A percentile compares a stretch with the other conserved stretches of the same genome.
These are phyloP conservation scores for Lepilemur septentrionalis DNA, from an alignment of 2,797 vertebrate genomes.

Conservation along the genomic window DNA sequence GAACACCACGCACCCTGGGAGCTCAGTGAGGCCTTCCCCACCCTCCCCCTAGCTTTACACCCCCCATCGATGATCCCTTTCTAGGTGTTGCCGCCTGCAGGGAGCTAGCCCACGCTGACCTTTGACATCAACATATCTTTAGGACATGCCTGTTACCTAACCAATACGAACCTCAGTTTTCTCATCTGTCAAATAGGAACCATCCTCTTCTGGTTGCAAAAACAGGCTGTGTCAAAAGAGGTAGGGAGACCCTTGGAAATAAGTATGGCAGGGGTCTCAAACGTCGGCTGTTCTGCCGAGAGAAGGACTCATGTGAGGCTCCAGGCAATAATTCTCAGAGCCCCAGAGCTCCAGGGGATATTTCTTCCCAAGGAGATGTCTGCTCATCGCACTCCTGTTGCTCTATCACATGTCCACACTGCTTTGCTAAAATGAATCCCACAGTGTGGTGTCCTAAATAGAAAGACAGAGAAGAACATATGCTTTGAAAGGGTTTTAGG, in stretches of 20 bases:
- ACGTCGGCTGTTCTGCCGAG: fast-evolving
- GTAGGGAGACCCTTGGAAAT: background rate
- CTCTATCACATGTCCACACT: background rate
- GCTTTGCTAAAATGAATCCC: background rate
- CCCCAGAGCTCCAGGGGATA: too few relatives aligned
- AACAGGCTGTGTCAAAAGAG: background rate
- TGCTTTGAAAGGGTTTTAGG: background rate
- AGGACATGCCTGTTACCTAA: background rate
- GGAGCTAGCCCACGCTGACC: fast-evolving
- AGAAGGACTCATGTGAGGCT: fast-evolving
- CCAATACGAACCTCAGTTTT: background rate
- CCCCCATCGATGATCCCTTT: fast-evolving
- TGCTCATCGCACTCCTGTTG: background rate
- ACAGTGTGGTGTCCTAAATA: background rate
- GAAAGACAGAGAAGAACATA: background rate
- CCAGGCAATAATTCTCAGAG: fast-evolving
- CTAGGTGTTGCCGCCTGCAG: background rate
- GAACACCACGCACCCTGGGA: fast-evolving
- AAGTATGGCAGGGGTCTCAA: background rate
- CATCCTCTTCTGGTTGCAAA: background rate
- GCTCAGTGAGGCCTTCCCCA: too few relatives aligned
- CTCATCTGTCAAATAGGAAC: background rate
- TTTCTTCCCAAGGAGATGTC: fast-evolving
- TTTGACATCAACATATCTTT: background rate
- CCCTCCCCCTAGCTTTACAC: background rate